These are phyloP conservation scores for Lepidurus couesii DNA, from an alignment of 1,140 invertebrate genomes.

Conservation along the genomic window DNA sequence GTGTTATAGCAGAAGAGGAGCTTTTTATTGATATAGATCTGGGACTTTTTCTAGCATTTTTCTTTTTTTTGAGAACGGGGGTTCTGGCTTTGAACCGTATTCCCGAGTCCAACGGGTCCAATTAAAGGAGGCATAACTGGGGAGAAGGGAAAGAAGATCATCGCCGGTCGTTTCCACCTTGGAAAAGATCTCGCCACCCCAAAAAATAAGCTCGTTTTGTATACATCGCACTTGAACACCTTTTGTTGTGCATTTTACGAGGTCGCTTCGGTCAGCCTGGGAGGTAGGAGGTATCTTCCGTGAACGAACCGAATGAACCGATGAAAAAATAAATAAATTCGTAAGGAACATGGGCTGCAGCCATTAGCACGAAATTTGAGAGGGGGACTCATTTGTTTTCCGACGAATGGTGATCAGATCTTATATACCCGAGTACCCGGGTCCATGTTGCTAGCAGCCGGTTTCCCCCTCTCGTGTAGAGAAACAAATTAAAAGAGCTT, in stretches of 20 bases:
- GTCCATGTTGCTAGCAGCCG: neutral
- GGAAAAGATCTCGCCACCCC: too few relatives aligned
- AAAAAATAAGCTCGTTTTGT: too few relatives aligned
- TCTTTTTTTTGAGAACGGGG: neutral
- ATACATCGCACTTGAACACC: too few relatives aligned
- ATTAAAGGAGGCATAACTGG: conserved; percentile 13
- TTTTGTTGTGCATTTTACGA: too few relatives aligned
- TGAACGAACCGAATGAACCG: too few relatives aligned
- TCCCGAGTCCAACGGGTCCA: neutral
- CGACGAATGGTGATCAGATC: neutral
- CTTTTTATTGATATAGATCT: neutral
- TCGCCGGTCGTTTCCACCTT: neutral
- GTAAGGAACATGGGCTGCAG: neutral
- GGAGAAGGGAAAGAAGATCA: neutral
- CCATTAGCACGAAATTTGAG: conserved; percentile 7
- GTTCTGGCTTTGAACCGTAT: neutral
- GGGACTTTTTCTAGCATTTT: neutral
- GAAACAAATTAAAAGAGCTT: neutral
- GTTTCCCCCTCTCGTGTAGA: neutral
- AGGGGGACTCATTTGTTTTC: conserved; percentile 9
- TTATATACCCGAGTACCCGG: neutral
- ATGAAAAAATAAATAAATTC: neutral
- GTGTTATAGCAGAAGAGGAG: neutral
- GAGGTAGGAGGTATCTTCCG: too few relatives aligned
- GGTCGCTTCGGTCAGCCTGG: too few relatives aligned